Conservation (phyloP, 2,888 invertebrate species). For the Dryadula phaetusa region DNA sequence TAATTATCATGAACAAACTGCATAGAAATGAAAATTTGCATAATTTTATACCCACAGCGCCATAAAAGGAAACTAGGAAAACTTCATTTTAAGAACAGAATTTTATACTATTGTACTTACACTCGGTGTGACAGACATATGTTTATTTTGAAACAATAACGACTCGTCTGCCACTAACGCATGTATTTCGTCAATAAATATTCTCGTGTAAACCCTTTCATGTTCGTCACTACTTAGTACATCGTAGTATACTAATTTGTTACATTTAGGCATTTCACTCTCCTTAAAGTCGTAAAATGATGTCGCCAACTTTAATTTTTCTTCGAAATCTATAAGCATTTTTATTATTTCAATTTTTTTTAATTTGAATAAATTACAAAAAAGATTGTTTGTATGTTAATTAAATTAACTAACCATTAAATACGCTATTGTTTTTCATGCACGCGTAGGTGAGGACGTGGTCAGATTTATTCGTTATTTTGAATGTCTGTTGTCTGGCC, state of each 20-base stretch:
- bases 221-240: slow-evolving; percentile 73
- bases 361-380: neutral
- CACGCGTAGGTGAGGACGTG: slow-evolving; percentile 83
- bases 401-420: slow-evolving; percentile 57
- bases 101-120: slow-evolving; percentile 64
- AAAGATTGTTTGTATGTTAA: neutral
- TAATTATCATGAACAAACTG: no score
- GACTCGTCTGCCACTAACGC: slow-evolving; percentile 72
- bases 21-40: no score
- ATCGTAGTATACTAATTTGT: slow-evolving; percentile 71
- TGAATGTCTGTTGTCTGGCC: slow-evolving; percentile 76
- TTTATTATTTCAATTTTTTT: neutral
- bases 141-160: slow-evolving; percentile 65
- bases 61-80: no score
- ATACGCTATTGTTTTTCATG: slow-evolving; percentile 78
- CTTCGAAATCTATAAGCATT: slow-evolving; percentile 65
- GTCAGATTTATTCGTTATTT: slow-evolving; percentile 82
- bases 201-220: slow-evolving; percentile 72
- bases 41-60: no score
- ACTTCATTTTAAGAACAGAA: no score
- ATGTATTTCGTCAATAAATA: slow-evolving; percentile 75
- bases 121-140: slow-evolving; percentile 81
- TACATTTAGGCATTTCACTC: slow-evolving; percentile 64
- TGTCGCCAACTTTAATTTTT: slow-evolving; percentile 71
- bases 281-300: slow-evolving; percentile 68